phyloP scores from a whole-genome alignment of 2,888 invertebrate genomes.

The Zygaena filipendulae region DNA sequence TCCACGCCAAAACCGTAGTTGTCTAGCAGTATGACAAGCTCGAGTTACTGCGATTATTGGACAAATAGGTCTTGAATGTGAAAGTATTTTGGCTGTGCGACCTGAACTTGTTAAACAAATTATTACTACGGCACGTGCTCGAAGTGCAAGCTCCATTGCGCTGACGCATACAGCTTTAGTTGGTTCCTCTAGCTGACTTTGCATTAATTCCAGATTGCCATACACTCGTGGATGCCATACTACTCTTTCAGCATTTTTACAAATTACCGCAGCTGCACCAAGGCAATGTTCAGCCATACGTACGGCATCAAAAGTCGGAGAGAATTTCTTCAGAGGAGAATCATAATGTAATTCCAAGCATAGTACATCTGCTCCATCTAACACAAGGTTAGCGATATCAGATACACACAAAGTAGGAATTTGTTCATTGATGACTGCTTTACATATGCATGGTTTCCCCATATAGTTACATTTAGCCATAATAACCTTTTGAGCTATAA shows the following conservation, averaged over 20 bases:
- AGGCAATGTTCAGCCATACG: constrained; percentile 74
- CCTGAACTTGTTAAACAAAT: constrained; percentile 82
- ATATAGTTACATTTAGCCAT: constrained; percentile 83
- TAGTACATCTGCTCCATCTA: constrained; percentile 91
- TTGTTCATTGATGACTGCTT: constrained; percentile 87
- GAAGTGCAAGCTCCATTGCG: constrained; percentile 47
- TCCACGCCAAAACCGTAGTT: constrained; percentile 63
- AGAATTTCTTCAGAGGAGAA: constrained; percentile 43
- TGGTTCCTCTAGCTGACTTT: constrained; percentile 63
- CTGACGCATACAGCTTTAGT: constrained; percentile 62
- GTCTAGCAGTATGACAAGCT: constrained; percentile 73
- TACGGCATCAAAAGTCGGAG: constrained; percentile 35
- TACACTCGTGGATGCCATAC: constrained; percentile 84
- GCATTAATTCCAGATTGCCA: constrained; percentile 73
- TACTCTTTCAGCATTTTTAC: constrained; percentile 88
- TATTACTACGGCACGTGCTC: constrained; percentile 61
- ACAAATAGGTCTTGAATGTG: constrained; percentile 76
- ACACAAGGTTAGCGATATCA: constrained; percentile 91
- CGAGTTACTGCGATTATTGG: constrained; percentile 81
- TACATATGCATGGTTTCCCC: constrained; percentile 90
- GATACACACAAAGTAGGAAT: constrained; percentile 79
- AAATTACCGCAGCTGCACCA: constrained; percentile 77
- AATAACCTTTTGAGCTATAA: constrained; percentile 88
- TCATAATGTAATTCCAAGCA: constrained; percentile 74
- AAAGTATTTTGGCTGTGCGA: constrained; percentile 75